Evolutionary conservation across 1,140 invertebrate genomes (phyloP).

Genomic region (Bombus soroeensis): DNA sequence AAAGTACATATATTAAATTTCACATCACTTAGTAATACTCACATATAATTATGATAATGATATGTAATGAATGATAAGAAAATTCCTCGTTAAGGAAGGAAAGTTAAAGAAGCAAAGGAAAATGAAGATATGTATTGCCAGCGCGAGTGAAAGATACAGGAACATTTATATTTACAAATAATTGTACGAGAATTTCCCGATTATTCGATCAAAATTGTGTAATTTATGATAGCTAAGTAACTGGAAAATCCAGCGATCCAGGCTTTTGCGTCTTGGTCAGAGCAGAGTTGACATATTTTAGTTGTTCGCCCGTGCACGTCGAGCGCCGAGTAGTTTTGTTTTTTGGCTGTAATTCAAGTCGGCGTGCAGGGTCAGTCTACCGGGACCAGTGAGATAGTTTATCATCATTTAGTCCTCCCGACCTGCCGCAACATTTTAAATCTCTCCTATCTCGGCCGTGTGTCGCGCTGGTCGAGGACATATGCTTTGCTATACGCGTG

Average conservation of each 20-base stretch:
- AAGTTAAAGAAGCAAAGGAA: too few species aligned
- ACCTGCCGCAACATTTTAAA: slow-evolving; percentile 82
- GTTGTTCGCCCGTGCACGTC: slow-evolving; percentile 35
- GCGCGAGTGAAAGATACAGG: too few species aligned
- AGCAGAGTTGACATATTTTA: slow-evolving; percentile 30
- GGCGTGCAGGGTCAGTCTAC: slow-evolving; percentile 74
- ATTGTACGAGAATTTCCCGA: too few species aligned
- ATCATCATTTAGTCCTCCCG: slow-evolving; percentile 81
- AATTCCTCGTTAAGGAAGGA: too few species aligned
- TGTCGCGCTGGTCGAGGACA: slow-evolving; percentile 53
- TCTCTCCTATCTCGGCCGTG: slow-evolving; percentile 76
- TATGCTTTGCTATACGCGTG: slow-evolving; percentile 34
- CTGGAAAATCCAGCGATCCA: neutral
- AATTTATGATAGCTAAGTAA: neutral
- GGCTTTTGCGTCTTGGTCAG: slow-evolving; percentile 1
- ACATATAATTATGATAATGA: too few species aligned
- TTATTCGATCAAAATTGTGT: neutral
- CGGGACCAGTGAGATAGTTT: slow-evolving; percentile 79
- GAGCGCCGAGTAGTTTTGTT: slow-evolving; percentile 64
- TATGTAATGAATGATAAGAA: too few species aligned
- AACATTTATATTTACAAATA: too few species aligned
- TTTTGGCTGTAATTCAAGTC: slow-evolving; percentile 77
- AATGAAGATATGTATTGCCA: too few species aligned
- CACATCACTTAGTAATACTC: too few species aligned
- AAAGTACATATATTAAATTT: too few species aligned